Percentiles rank a stretch among this genome's conserved stretches.
These are phyloP conservation scores for Phenganax stokvisi DNA, from an alignment of 92 coral and sea anemone species.

Conservation along the genomic window DNA sequence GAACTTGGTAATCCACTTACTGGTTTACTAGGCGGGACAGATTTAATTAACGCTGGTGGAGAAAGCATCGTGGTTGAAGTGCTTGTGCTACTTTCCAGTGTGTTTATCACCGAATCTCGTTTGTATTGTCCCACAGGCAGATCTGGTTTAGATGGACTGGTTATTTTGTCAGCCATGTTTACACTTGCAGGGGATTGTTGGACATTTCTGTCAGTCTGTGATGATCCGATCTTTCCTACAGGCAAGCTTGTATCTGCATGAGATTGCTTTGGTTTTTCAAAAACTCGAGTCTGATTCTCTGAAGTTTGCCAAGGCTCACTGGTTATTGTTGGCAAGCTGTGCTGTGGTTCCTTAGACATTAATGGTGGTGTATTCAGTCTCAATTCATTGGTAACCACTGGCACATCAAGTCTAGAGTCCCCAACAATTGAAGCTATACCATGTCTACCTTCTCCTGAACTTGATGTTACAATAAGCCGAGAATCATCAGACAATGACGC, in stretches of 20 bases:
- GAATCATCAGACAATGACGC: slow-evolving; percentile 6
- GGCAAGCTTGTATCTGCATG: slow-evolving; percentile 26
- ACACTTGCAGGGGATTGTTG: not conserved
- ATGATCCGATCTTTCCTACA: not conserved
- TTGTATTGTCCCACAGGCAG: slow-evolving; percentile 21
- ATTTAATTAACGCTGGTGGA: slow-evolving; percentile 1
- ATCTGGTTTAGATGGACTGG: slow-evolving; percentile 32
- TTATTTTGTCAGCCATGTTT: not conserved
- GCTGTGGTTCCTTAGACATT: slow-evolving; percentile 12
- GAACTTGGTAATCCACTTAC: not conserved
- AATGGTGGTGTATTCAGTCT: slow-evolving; percentile 19
- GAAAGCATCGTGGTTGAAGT: slow-evolving; percentile 11
- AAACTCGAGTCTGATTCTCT: not conserved
- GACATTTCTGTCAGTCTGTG: slow-evolving; percentile 13
- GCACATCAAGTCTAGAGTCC: slow-evolving; percentile 14
- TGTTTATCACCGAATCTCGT: slow-evolving; percentile 32
- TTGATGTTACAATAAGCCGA: slow-evolving; percentile 7
- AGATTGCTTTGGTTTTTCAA: slow-evolving; percentile 28
- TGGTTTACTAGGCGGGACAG: slow-evolving; percentile 23
- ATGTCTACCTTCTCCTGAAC: slow-evolving; percentile 5
- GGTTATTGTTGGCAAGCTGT: not conserved
- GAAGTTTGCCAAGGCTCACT: not conserved
- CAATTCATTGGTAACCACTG: not conserved
- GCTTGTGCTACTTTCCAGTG: slow-evolving; percentile 13
- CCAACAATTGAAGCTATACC: slow-evolving; percentile 13